A percentile compares a stretch with the other conserved stretches of the same genome.
phyloP scores from a whole-genome alignment of 1,140 invertebrate genomes.

The Bradysia coprophila region DNA sequence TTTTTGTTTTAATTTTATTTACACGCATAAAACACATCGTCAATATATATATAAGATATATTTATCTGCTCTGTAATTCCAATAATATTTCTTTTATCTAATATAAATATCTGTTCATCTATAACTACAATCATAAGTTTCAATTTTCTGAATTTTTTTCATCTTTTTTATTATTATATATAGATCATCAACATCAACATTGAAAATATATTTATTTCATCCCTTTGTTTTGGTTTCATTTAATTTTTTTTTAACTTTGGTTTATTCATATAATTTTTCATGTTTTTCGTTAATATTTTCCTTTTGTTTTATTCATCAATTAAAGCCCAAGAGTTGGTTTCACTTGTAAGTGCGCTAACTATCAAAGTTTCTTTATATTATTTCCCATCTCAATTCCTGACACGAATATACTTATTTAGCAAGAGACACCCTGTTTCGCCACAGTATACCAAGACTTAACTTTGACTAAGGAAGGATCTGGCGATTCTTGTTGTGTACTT shows the following conservation, averaged over 20 bases:
- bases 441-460: slow-evolving; percentile 24
- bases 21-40: neutral
- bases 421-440: slow-evolving; percentile 23
- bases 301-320: neutral
- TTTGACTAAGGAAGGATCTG: slow-evolving; percentile 20
- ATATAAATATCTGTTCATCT: neutral
- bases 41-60: no score
- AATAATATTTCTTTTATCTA: neutral
- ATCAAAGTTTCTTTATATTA: neutral
- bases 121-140: neutral
- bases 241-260: neutral
- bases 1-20: no score
- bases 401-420: slow-evolving; percentile 7
- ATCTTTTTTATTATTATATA: neutral
- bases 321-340: no score
- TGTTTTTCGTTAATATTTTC: neutral
- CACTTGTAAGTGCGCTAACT: no score
- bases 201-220: neutral
- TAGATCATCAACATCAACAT: neutral
- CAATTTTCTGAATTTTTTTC: neutral
- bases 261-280: neutral
- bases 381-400: neutral
- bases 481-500: slow-evolving; percentile 14
- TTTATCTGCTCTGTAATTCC: no score
- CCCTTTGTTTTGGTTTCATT: neutral